Conservation (phyloP, 2,888 invertebrate genomes). For the Pandemis cinnamomeana region DNA sequence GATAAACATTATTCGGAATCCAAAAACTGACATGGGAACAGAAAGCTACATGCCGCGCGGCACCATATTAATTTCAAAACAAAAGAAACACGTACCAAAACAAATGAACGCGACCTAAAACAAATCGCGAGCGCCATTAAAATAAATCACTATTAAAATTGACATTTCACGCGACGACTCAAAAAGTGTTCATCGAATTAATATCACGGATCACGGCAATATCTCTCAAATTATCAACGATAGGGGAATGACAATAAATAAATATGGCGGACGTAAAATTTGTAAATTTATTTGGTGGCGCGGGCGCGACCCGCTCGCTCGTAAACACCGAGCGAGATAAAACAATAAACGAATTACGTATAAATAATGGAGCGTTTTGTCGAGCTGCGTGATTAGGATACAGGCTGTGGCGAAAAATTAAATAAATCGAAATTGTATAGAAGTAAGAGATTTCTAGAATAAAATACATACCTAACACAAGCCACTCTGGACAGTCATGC, state of each 20-base stretch:
- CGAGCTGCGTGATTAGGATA: constrained; percentile 70
- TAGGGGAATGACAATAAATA: constrained; percentile 59
- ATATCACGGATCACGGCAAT: constrained; percentile 68
- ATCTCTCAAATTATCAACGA: constrained; percentile 77
- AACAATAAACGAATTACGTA: constrained; percentile 84
- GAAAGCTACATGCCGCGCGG: constrained; percentile 6
- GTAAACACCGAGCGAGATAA: constrained; percentile 82
- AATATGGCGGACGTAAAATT: constrained; percentile 78
- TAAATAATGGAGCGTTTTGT: constrained; percentile 83
- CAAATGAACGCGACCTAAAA: constrained; percentile 54
- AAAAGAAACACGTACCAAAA: constrained; percentile 46
- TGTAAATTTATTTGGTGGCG: constrained; percentile 71
- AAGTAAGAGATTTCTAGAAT: neutral
- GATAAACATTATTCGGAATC: constrained; percentile 5
- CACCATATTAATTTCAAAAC: constrained; percentile 39
- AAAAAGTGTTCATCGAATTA: constrained; percentile 69
- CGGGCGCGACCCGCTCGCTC: constrained; percentile 66
- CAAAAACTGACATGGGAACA: constrained; percentile 18
- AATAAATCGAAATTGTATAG: neutral
- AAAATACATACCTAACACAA: neutral
- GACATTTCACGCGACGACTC: constrained; percentile 76
- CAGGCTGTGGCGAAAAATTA: constrained; percentile 53
- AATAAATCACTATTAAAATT: constrained; percentile 78
- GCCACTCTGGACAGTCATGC: no score
- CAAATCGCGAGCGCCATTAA: constrained; percentile 52